Percentiles rank a stretch among this genome's conserved stretches.
phyloP scores from a whole-genome alignment of 2,888 invertebrate genomes.

The Periphyllus acericola region DNA sequence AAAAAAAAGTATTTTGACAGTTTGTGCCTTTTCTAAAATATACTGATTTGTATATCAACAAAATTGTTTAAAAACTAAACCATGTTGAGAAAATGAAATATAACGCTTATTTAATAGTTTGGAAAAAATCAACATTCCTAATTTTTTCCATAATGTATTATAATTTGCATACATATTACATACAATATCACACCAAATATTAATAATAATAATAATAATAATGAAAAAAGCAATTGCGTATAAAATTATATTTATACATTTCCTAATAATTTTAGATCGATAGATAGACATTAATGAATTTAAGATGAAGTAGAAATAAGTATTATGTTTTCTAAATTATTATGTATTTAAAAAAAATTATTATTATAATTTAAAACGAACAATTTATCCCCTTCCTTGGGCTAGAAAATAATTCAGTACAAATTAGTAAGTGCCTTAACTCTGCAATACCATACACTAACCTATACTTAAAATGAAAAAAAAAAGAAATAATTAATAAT shows the following conservation, averaged over 20 bases:
- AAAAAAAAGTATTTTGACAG: neutral
- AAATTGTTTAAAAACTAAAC: neutral
- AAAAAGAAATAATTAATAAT: slow-evolving; percentile 8
- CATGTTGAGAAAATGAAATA: neutral
- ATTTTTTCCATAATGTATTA: neutral
- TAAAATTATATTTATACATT: slow-evolving; percentile 36
- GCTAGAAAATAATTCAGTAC: slow-evolving; percentile 56
- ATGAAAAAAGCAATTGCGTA: slow-evolving; percentile 27
- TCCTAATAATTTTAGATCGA: slow-evolving; percentile 27
- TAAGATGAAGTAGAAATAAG: slow-evolving; percentile 20
- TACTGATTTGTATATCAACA: neutral
- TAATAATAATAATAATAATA: slow-evolving; percentile 12
- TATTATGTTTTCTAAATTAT: slow-evolving; percentile 31
- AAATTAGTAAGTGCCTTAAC: slow-evolving; percentile 61
- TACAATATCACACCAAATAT: slow-evolving; percentile 12
- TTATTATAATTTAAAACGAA: slow-evolving; percentile 31
- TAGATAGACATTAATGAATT: slow-evolving; percentile 5
- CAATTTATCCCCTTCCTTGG: slow-evolving; percentile 40
- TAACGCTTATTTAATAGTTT: neutral
- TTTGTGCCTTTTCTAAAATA: neutral
- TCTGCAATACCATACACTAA: slow-evolving; percentile 53
- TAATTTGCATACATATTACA: slow-evolving; percentile 46
- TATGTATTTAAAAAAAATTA: slow-evolving; percentile 16
- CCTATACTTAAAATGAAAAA: slow-evolving; percentile 26
- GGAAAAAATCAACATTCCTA: slow-evolving; percentile 4